Evolutionary conservation across 1,140 invertebrate species (phyloP).

Genomic region (Forficula auricularia): DNA sequence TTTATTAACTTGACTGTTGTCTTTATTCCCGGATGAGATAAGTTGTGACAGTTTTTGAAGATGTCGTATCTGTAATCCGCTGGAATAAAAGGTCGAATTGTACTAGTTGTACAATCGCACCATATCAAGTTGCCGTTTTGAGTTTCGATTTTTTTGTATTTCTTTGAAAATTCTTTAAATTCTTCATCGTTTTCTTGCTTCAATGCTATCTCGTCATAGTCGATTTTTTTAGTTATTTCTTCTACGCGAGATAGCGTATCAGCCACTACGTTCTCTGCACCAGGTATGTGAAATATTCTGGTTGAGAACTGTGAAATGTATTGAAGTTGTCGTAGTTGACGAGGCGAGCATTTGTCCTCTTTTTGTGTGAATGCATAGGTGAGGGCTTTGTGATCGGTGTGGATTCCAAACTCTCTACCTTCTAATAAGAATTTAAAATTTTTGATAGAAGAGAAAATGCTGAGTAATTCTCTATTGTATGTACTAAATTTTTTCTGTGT

Average conservation of each 20-base stretch:
- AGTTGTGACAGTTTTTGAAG: conserved; percentile 16
- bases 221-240: neutral
- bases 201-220: too few relatives aligned
- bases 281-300: too few relatives aligned
- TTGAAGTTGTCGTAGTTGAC: conserved; percentile 19
- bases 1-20: conserved; percentile 18
- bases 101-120: too few relatives aligned
- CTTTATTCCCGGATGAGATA: conserved; percentile 5
- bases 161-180: too few relatives aligned
- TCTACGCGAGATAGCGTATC: conserved; percentile 19
- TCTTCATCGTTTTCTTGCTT: too few relatives aligned
- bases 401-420: conserved; percentile 23
- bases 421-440: too few relatives aligned
- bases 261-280: conserved; percentile 16
- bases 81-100: conserved; percentile 18
- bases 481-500: conserved; percentile 12
- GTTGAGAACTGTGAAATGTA: conserved; percentile 18
- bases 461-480: conserved; percentile 12
- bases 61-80: conserved; percentile 8
- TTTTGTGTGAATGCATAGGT: conserved; percentile 20
- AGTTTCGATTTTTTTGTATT: too few relatives aligned
- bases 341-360: conserved; percentile 14
- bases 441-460: too few relatives aligned
- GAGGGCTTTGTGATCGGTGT: conserved; percentile 27
- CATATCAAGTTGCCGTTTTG: too few relatives aligned